phyloP scores from a whole-genome alignment of 2,888 invertebrate genomes.

The Agrochola macilenta region DNA sequence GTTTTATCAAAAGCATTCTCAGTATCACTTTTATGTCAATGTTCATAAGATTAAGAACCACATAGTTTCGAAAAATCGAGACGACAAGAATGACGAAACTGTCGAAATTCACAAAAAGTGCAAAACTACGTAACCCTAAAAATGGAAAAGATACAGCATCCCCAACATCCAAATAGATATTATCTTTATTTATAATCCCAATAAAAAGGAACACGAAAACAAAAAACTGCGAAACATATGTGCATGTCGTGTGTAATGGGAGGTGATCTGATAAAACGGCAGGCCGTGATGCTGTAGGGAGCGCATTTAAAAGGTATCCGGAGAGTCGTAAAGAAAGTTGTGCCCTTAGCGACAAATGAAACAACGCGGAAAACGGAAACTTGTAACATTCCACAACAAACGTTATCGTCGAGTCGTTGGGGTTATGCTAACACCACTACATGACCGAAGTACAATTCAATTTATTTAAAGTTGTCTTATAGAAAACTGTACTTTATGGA shows the following conservation, averaged over 20 bases:
- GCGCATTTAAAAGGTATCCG: constrained; percentile 69
- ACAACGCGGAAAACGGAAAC: constrained; percentile 65
- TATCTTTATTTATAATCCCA: constrained; percentile 64
- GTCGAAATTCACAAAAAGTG: neutral
- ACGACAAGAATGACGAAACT: neutral
- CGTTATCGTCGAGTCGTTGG: constrained; percentile 55
- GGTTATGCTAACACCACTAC: constrained; percentile 46
- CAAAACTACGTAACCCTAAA: neutral
- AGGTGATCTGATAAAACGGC: constrained; percentile 73
- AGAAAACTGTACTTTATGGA: constrained; percentile 32
- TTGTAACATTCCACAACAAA: constrained; percentile 61
- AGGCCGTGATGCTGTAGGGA: constrained; percentile 68
- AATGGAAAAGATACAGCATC: constrained; percentile 12
- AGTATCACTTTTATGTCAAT: neutral
- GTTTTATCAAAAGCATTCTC: neutral
- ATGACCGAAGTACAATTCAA: constrained; percentile 44
- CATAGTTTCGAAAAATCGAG: neutral
- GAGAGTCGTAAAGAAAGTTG: constrained; percentile 73
- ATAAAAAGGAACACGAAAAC: constrained; percentile 60
- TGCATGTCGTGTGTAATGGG: constrained; percentile 67
- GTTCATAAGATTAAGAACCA: neutral
- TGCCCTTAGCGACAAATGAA: constrained; percentile 71
- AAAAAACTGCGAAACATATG: constrained; percentile 67
- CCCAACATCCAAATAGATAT: constrained; percentile 42
- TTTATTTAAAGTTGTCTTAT: constrained; percentile 45